Evolutionary conservation across 2,797 vertebrate genomes (phyloP).

Genomic region (Pempheris klunzingeri): DNA sequence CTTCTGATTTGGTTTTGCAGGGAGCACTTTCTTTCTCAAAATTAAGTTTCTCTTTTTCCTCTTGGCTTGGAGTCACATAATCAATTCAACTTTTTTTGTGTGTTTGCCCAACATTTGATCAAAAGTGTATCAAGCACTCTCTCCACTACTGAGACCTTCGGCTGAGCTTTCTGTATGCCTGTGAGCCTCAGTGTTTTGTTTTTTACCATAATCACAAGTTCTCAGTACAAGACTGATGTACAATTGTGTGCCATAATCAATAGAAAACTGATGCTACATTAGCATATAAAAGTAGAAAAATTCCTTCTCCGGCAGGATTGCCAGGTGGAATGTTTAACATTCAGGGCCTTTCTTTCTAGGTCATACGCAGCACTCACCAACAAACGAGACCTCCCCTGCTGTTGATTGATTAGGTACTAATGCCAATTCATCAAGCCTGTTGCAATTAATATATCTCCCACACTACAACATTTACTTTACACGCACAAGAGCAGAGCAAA

Average conservation of each 20-base stretch:
- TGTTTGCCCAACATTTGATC: conserved; percentile 40
- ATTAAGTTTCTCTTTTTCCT: background rate
- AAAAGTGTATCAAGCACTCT: conserved; percentile 32
- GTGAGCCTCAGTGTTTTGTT: background rate
- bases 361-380: conserved; percentile 27
- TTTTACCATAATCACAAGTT: conserved; percentile 15
- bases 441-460: conserved; percentile 43
- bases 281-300: conserved; percentile 18
- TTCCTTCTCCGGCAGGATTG: background rate
- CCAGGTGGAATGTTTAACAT: conserved; percentile 40
- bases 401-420: conserved; percentile 54
- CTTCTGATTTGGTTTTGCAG: background rate
- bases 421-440: conserved; percentile 62
- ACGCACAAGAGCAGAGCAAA: conserved; percentile 22
- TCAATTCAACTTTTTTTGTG: conserved; percentile 34
- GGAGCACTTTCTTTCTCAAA: conserved; percentile 21
- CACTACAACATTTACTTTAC: conserved; percentile 13
- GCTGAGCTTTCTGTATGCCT: background rate
- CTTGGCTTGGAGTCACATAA: conserved; percentile 22
- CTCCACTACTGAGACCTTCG: conserved; percentile 1
- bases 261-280: conserved; percentile 22
- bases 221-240: background rate
- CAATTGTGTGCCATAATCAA: conserved; percentile 11
- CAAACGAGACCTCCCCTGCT: conserved; percentile 38
- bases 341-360: conserved; percentile 41